Conservation (phyloP, 2,113 vertebrate species). For the Melanerpes formicivorus region DNA sequence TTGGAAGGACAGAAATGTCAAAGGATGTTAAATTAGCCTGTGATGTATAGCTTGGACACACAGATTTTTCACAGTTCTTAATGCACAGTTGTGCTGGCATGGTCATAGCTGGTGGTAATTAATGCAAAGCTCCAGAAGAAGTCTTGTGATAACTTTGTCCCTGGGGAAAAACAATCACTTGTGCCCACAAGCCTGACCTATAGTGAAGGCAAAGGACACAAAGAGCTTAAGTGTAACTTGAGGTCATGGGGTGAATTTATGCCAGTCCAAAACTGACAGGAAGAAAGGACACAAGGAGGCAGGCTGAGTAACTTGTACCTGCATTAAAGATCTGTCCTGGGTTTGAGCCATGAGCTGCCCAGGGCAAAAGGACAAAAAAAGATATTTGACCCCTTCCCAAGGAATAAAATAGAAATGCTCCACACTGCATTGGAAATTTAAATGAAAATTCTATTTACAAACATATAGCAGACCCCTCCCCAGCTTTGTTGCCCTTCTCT, state of each 20-base stretch:
- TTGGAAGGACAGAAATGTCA: neutral
- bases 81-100: neutral
- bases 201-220: neutral
- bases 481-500: too few species aligned
- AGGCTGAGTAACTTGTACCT: neutral
- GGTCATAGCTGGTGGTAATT: neutral
- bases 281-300: neutral
- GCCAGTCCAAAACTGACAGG: neutral
- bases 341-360: too few species aligned
- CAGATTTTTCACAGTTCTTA: neutral
- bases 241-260: neutral
- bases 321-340: neutral
- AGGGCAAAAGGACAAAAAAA: too few species aligned
- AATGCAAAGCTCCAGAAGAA: conserved; percentile 7
- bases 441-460: too few species aligned
- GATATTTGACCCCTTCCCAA: too few species aligned
- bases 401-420: too few species aligned
- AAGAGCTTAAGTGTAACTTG: neutral
- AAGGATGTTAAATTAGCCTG: neutral
- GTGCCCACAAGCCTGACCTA: neutral
- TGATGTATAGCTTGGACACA: neutral
- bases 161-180: neutral
- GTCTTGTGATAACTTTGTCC: neutral
- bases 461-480: too few species aligned
- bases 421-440: too few species aligned